Base-by-base conservation (phyloP, 2,888 invertebrate species). In the Drosophila siamana region DNA sequence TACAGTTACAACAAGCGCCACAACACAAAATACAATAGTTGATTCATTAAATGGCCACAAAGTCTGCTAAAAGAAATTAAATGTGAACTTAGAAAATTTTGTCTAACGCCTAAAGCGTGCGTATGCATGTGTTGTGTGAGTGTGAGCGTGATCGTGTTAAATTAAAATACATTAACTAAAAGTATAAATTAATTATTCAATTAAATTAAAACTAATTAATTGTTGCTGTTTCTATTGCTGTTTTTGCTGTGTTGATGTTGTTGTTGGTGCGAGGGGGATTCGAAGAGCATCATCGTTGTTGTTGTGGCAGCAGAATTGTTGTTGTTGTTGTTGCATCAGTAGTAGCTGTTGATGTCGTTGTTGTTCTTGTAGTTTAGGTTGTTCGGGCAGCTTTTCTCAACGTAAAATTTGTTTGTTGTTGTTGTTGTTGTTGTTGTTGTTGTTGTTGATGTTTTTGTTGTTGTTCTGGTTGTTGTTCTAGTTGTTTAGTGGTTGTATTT, bases 371-470 rank as follows among this genome's bases (percentile, higher is more conserved):
- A 43, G 59, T 60, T 19, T 55, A 61, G 22, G 62, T 80, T 66
- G 68, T 44, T 70, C 67, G 74, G 80, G 88, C 86, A 86, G 86
- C 84, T 86, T 15, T 84, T 15, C 86, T 79, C 79, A 80, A 80
- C 84, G 86, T 68, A 83, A 80, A 86, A 82, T 74, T 51, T 59
- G 68, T 62, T 74, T 15, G 38, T 50, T 54, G 26, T 62, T 54
- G 56, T 68, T 55, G 60, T 51, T 68, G 52, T 69, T 48, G 47
- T 76, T 46, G 43, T 72, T 43, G 76, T 65, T 64, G 43, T 52
- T 30, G 52, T 79, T 64, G 65, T 75, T 16, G 62, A 74, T 13
- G 62, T 60, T 50, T 26, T 63, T 50, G 54, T 57, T 57, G 40
- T 65, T 48, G 52, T 56, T 50, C 60, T 66, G 8, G 47, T 62